A percentile compares a stretch with the other conserved stretches of the same genome.
phyloP scores from a whole-genome alignment of 2,113 vertebrate genomes.

The Charadrius vociferus region DNA sequence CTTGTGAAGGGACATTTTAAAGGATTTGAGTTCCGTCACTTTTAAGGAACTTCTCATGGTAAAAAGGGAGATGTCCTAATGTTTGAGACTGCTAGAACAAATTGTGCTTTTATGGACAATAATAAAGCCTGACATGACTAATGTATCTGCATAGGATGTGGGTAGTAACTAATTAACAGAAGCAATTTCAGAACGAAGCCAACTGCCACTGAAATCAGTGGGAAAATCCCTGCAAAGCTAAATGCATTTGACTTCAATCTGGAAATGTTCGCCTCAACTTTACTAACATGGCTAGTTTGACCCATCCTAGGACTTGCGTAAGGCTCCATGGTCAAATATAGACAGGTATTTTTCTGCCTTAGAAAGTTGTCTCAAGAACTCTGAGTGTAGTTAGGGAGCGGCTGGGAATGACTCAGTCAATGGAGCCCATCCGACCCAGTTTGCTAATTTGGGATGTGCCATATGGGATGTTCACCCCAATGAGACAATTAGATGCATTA shows the following conservation, averaged over 20 bases:
- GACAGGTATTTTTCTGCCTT: not conserved
- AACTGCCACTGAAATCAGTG: not conserved
- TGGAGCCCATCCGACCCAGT: not conserved
- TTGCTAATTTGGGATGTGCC: not conserved
- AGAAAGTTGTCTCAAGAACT: not conserved
- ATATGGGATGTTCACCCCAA: not conserved
- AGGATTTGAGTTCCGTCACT: not conserved
- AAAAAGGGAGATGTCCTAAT: not conserved
- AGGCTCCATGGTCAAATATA: not conserved
- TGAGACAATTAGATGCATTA: not conserved
- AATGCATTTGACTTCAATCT: not conserved
- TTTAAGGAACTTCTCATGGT: not conserved
- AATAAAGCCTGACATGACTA: not conserved
- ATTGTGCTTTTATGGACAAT: not conserved
- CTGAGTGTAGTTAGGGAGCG: not conserved
- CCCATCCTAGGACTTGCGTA: not conserved
- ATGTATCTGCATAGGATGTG: not conserved
- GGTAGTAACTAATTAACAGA: not conserved
- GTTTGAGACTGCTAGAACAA: not conserved
- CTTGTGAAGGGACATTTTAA: not conserved
- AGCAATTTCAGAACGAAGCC: not conserved
- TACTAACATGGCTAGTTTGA: not conserved
- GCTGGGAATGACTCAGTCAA: not conserved
- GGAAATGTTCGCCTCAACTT: not conserved
- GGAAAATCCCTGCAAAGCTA: not conserved